Conservation (phyloP, 2,797 vertebrate species). For the Sebastes trivittatus region DNA sequence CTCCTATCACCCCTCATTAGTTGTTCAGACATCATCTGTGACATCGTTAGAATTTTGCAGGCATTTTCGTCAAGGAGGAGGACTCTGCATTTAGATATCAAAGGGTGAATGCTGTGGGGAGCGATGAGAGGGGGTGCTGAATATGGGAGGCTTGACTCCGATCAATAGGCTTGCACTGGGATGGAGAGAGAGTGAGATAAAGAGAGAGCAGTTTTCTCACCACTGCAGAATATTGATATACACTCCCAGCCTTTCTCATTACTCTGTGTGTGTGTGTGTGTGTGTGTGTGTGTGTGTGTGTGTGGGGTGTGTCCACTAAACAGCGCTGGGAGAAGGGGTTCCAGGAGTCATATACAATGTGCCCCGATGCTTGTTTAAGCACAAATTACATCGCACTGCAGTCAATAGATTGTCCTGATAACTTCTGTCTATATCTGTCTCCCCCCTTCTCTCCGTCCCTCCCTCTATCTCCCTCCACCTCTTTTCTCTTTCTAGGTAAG, state of each 20-base stretch:
- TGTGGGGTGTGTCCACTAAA: not conserved
- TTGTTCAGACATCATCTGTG: not conserved
- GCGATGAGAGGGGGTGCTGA: not conserved
- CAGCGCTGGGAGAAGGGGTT: not conserved
- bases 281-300: not conserved
- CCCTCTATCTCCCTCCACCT: constrained; percentile 3
- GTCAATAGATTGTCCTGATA: constrained; percentile 64
- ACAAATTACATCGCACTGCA: constrained; percentile 52
- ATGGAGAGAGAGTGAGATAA: constrained; percentile 29
- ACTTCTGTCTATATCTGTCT: constrained; percentile 26
- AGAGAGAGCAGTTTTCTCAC: constrained; percentile 50
- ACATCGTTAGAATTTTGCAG: not conserved
- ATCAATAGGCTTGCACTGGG: constrained; percentile 54
- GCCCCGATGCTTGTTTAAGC: constrained; percentile 47
- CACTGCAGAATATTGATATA: constrained; percentile 61
- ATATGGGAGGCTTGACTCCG: constrained; percentile 31
- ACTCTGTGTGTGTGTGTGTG: not conserved
- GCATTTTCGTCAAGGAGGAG: constrained; percentile 2
- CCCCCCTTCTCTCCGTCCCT: no score
- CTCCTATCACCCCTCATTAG: not conserved
- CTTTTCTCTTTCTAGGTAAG: constrained; percentile 73
- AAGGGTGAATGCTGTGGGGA: not conserved
- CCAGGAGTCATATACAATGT: constrained; percentile 28
- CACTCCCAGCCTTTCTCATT: constrained; percentile 35
- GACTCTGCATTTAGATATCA: constrained; percentile 1